A percentile compares a stretch with the other conserved stretches of the same genome.
Evolutionary conservation across 2,888 invertebrate genomes (phyloP).

Genomic region (Macrophya alboannulata): DNA sequence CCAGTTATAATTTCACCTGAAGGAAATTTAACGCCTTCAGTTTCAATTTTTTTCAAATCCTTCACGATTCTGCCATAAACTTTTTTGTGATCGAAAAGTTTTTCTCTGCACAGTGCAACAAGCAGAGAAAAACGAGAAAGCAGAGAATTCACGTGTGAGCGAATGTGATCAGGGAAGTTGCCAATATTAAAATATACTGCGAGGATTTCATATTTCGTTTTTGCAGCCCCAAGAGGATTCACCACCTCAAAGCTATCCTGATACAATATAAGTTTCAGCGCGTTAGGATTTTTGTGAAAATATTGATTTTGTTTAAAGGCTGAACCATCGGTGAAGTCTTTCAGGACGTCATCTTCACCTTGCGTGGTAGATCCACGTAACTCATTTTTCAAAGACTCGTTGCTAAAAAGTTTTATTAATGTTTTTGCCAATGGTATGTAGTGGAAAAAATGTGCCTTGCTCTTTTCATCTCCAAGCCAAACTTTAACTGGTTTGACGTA

Average conservation of each 20-base stretch:
- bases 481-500: constrained; percentile 58
- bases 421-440: constrained; percentile 63
- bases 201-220: constrained; percentile 62
- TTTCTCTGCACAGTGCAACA: constrained; percentile 60
- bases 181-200: constrained; percentile 62
- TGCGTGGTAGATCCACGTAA: constrained; percentile 40
- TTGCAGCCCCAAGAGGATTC: constrained; percentile 62
- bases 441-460: constrained; percentile 57
- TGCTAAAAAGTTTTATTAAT: constrained; percentile 58
- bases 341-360: constrained; percentile 52
- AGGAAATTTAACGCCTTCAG: constrained; percentile 56
- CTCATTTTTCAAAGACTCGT: constrained; percentile 60
- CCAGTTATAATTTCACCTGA: constrained; percentile 59
- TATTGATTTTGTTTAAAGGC: constrained; percentile 61
- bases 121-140: too few species aligned
- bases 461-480: constrained; percentile 43
- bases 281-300: constrained; percentile 64
- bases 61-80: constrained; percentile 62
- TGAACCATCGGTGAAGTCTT: constrained; percentile 62
- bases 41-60: constrained; percentile 62
- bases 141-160: constrained; percentile 62
- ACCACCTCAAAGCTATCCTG: constrained; percentile 66
- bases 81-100: constrained; percentile 61
- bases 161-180: constrained; percentile 59
- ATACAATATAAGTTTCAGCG: constrained; percentile 62